A percentile compares a stretch with the other conserved stretches of the same genome.
Evolutionary conservation across 2,888 invertebrate species (phyloP).

Genomic region (Parasteatoda lunata): DNA sequence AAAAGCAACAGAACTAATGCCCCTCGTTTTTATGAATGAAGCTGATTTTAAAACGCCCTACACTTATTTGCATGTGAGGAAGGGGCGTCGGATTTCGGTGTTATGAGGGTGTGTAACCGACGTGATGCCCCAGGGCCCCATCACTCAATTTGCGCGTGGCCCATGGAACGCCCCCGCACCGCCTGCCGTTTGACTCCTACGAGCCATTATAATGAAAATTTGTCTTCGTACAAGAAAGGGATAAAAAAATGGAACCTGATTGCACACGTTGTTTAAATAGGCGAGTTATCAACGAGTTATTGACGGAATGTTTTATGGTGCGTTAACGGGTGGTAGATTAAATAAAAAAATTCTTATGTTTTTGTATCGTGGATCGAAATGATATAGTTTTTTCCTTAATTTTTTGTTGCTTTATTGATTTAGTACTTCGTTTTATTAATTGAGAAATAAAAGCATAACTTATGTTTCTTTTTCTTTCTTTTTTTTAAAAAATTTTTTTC

Average conservation of each 20-base stretch:
- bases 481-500: too few relatives aligned
- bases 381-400: too few relatives aligned
- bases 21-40: constrained; percentile 58
- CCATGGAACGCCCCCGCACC: constrained; percentile 47
- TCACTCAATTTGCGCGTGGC: constrained; percentile 61
- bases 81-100: constrained; percentile 44
- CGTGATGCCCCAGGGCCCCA: constrained; percentile 48
- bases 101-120: constrained; percentile 51
- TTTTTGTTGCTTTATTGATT: too few relatives aligned
- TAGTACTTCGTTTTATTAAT: too few relatives aligned
- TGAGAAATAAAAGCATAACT: too few relatives aligned
- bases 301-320: constrained; percentile 42
- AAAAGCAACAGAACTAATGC: constrained; percentile 1
- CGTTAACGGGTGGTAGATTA: neutral
- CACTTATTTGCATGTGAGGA: constrained; percentile 63
- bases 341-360: too few relatives aligned
- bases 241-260: constrained; percentile 14
- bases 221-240: constrained; percentile 11
- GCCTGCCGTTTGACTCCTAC: constrained; percentile 63
- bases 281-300: constrained; percentile 53
- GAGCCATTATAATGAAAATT: constrained; percentile 5
- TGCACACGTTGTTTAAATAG: neutral
- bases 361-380: too few relatives aligned
- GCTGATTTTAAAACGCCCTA: constrained; percentile 38
- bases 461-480: too few relatives aligned